A percentile compares a stretch with the other conserved stretches of the same genome.
phyloP scores from a whole-genome alignment of 35 echinoderm and acorn worm species.

The Apostichopus californicus region DNA sequence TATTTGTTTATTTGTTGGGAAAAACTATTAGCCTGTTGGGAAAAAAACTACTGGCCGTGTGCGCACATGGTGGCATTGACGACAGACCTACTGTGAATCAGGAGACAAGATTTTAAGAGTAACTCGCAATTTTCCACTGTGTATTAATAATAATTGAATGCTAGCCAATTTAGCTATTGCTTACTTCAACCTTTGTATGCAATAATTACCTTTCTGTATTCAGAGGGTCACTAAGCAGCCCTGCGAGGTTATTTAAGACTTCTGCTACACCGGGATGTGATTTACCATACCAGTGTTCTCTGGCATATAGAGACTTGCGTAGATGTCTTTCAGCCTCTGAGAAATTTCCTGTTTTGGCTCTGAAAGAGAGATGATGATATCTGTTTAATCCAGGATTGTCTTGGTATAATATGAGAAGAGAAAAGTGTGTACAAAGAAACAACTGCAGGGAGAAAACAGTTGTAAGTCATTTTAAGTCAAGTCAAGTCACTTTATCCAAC shows the following conservation, averaged over 20 bases:
- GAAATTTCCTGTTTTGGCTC: conserved; percentile 66
- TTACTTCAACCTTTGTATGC: no score
- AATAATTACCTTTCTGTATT: conserved; percentile 62
- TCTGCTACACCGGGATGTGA: conserved; percentile 85
- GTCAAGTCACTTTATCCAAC: no score
- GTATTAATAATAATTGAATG: no score
- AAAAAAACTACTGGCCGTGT: no score
- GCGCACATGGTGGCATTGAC: no score
- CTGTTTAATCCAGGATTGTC: not conserved
- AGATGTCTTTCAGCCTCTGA: conserved; percentile 57
- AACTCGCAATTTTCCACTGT: no score
- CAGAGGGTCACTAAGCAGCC: conserved; percentile 50
- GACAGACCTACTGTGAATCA: no score
- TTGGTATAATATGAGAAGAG: not conserved
- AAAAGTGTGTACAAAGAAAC: not conserved
- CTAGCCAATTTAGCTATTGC: no score
- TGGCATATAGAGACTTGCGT: conserved; percentile 62
- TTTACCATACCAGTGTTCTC: conserved; percentile 89
- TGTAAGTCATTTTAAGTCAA: no score
- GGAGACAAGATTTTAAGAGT: no score
- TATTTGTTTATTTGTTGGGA: no score
- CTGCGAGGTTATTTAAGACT: conserved; percentile 78
- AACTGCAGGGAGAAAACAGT: not conserved
- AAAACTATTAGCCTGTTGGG: no score
- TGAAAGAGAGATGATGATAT: conserved; percentile 7